Conservation (phyloP, 2,797 vertebrate genomes). For the Galagoides demidoff region DNA sequence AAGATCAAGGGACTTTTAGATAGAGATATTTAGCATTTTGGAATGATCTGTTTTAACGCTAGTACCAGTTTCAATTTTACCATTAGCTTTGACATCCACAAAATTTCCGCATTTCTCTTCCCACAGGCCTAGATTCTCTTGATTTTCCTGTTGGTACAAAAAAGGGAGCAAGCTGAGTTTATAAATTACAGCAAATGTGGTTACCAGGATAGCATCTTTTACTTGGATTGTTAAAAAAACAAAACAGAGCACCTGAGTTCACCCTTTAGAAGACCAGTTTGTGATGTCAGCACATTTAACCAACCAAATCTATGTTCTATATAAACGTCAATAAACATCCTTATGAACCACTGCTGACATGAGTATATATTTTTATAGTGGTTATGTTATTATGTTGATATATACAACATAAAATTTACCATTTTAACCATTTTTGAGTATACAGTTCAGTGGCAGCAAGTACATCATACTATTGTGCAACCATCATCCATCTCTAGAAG, state of each 20-base stretch:
- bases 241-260: slow-evolving; percentile 35
- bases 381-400: slow-evolving; percentile 19
- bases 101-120: slow-evolving; percentile 92
- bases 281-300: slow-evolving; percentile 47
- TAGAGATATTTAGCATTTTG: slow-evolving; percentile 67
- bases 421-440: slow-evolving; percentile 2
- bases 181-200: slow-evolving; percentile 23
- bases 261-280: slow-evolving; percentile 20
- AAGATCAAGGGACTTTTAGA: slow-evolving; percentile 60
- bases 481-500: background rate
- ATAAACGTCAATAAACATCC: slow-evolving; percentile 2
- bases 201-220: slow-evolving; percentile 26
- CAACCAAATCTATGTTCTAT: slow-evolving; percentile 35
- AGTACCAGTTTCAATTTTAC: slow-evolving; percentile 84
- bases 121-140: slow-evolving; percentile 90
- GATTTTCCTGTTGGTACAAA: slow-evolving; percentile 83
- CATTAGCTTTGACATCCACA: slow-evolving; percentile 93
- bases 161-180: slow-evolving; percentile 51
- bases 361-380: slow-evolving; percentile 13
- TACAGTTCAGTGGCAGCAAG: background rate
- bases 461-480: background rate
- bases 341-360: background rate
- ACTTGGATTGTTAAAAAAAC: slow-evolving; percentile 57
- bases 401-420: background rate
- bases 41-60: slow-evolving; percentile 67